Evolutionary conservation across 2,113 vertebrate genomes (phyloP).

Genomic region (Engraulis encrasicolus): DNA sequence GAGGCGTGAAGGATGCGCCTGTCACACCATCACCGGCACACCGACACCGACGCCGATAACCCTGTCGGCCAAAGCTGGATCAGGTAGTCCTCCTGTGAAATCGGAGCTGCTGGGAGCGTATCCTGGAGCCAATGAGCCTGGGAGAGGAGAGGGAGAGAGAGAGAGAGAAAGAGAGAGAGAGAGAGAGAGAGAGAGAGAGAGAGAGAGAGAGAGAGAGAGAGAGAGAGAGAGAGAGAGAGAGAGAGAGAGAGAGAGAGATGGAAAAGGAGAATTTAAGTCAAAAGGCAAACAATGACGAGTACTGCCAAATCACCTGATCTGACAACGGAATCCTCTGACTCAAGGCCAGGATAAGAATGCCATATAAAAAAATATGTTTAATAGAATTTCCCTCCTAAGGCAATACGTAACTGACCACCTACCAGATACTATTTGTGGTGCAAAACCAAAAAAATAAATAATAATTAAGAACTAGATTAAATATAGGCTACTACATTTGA

Average conservation of each 20-base stretch:
- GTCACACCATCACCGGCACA: constrained; percentile 63
- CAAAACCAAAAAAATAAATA: background rate
- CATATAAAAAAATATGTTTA: background rate
- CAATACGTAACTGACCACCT: background rate
- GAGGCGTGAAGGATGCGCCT: constrained; percentile 49
- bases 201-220: constrained; percentile 28
- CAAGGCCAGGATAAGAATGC: background rate
- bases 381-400: background rate
- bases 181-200: background rate
- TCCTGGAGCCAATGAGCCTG: constrained; percentile 50
- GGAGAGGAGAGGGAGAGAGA: constrained; percentile 36
- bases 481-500: too few species aligned
- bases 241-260: background rate
- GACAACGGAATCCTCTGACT: background rate
- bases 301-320: constrained; percentile 18
- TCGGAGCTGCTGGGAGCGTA: constrained; percentile 48
- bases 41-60: constrained; percentile 54
- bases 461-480: background rate
- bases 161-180: background rate
- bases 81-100: constrained; percentile 56
- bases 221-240: constrained; percentile 20
- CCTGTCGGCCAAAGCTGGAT: constrained; percentile 55
- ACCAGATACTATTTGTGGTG: too few species aligned
- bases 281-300: constrained; percentile 32
- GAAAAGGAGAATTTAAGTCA: background rate